Evolutionary conservation across 1,140 invertebrate genomes (phyloP).

Genomic region (Drosophila nebulosa): DNA sequence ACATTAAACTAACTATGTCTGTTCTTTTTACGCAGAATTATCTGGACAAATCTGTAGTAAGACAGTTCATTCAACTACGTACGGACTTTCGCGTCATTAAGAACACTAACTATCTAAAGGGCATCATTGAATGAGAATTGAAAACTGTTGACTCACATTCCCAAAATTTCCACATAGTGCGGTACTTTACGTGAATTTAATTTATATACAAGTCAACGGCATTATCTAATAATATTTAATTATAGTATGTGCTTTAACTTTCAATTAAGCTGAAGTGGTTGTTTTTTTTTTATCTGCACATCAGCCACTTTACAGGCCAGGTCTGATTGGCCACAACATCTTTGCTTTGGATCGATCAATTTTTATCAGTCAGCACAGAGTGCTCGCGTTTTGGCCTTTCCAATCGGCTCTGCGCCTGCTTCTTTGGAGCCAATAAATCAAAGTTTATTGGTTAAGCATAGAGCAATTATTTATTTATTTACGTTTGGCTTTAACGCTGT

Average conservation of each 20-base stretch:
- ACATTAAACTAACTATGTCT: neutral
- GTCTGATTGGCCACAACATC: constrained; percentile 4
- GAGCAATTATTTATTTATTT: constrained; percentile 59
- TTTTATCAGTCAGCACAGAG: constrained; percentile 41
- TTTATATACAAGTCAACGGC: constrained; percentile 30
- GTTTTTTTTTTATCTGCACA: constrained; percentile 53
- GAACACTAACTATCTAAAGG: constrained; percentile 74
- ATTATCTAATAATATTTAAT: constrained; percentile 53
- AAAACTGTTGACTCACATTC: constrained; percentile 63
- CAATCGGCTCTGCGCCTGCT: constrained; percentile 16
- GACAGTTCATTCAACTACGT: constrained; percentile 96
- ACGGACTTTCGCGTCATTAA: constrained; percentile 84
- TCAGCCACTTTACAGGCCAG: constrained; percentile 17
- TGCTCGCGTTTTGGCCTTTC: constrained; percentile 3
- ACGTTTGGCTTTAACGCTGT: constrained; percentile 19
- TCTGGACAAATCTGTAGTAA: constrained; percentile 91
- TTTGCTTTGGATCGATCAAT: constrained; percentile 10
- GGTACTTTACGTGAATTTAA: constrained; percentile 30
- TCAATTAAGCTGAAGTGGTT: constrained; percentile 64
- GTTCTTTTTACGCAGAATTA: constrained; percentile 85
- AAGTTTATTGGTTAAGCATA: constrained; percentile 52
- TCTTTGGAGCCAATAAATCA: constrained; percentile 57
- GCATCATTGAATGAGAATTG: constrained; percentile 66
- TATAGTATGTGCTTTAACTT: constrained; percentile 44
- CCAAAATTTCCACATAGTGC: constrained; percentile 32